phyloP scores from a whole-genome alignment of 1,140 invertebrate species.

The Bombus difficillimus region DNA sequence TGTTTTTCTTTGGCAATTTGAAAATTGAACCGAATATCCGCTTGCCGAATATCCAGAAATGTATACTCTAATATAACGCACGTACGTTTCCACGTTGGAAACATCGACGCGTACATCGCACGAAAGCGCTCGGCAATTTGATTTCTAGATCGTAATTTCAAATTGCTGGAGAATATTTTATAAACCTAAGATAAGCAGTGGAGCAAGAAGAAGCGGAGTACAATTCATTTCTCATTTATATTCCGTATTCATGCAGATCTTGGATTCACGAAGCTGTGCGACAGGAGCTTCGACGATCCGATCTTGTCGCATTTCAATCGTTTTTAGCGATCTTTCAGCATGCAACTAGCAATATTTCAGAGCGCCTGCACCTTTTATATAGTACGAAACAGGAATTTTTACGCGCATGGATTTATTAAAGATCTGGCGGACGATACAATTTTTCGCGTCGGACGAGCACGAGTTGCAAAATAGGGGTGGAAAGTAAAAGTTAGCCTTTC shows the following conservation, averaged over 20 bases:
- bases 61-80: no score
- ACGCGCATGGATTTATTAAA: background rate
- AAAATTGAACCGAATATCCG: no score
- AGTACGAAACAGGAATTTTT: background rate
- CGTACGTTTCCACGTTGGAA: no score
- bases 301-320: background rate
- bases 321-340: background rate
- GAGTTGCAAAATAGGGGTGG: no score
- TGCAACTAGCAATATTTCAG: background rate
- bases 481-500: background rate
- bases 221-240: constrained; percentile 1
- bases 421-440: background rate
- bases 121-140: background rate
- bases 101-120: background rate
- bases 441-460: background rate
- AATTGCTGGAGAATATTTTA: background rate
- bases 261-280: background rate
- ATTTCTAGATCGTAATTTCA: background rate
- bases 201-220: background rate
- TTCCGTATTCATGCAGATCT: background rate
- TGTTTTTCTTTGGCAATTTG: no score
- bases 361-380: no score
- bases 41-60: no score
- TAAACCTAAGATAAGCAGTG: background rate
- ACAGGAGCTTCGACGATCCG: background rate